A percentile compares a stretch with the other conserved stretches of the same genome.
Conservation (phyloP, 2,888 invertebrate species). For the Blastobasis lacticolella region DNA sequence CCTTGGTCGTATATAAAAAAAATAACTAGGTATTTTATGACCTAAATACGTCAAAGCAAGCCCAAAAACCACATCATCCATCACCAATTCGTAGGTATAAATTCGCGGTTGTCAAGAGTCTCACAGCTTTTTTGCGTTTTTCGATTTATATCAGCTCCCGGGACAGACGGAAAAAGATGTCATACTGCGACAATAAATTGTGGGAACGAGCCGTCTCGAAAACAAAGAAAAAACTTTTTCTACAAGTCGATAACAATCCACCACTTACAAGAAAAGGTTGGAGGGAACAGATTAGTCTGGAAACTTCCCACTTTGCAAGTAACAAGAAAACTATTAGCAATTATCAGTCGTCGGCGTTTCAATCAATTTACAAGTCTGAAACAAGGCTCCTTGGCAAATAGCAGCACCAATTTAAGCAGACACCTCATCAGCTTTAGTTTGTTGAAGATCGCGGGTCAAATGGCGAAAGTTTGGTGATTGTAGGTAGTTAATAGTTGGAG, state of each 20-base stretch:
- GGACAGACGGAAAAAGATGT: not conserved
- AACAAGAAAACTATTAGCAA: conserved; percentile 69
- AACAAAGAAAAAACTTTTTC: conserved; percentile 2
- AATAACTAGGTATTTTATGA: too few relatives aligned
- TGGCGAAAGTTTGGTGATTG: conserved; percentile 4
- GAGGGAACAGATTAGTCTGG: conserved; percentile 46
- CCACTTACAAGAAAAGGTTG: conserved; percentile 34
- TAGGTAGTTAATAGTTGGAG: conserved; percentile 14
- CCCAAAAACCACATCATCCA: too few relatives aligned
- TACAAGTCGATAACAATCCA: conserved; percentile 23
- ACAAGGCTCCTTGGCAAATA: conserved; percentile 45
- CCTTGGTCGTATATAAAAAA: too few relatives aligned
- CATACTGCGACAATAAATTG: conserved; percentile 1
- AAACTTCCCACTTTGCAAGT: conserved; percentile 45
- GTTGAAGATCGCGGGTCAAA: conserved; percentile 13
- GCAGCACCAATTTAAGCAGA: conserved; percentile 16
- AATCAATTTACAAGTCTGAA: conserved; percentile 63
- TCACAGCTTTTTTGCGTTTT: not conserved
- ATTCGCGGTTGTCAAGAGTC: not conserved
- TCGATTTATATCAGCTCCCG: not conserved
- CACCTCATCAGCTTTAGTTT: conserved; percentile 8
- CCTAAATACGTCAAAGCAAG: too few relatives aligned
- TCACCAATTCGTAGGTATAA: not conserved
- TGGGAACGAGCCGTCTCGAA: not conserved
- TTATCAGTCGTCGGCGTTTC: conserved; percentile 62